Base-by-base conservation (phyloP, 1,140 invertebrate genomes). In the Carposina sasakii region DNA sequence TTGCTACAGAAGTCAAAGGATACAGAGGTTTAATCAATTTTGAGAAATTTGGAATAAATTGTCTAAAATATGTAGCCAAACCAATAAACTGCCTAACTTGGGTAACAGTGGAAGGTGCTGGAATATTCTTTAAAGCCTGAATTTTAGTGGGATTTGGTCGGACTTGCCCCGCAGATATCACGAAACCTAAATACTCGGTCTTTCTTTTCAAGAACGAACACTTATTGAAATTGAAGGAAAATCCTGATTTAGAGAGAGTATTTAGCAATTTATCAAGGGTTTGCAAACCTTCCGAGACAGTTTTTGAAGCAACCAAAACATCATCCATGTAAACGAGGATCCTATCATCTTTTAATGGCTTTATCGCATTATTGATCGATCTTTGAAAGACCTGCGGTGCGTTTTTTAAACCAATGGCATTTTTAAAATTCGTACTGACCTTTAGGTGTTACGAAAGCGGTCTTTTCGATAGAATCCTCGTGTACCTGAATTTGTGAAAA, bases 401-500 rank as follows among this genome's bases (percentile, higher is more conserved):
- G 50, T 63, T 71, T 15, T 50, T 58, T 1, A 70, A 33, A 8
- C 70, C 63, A 73, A 73, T 9, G 65, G 65, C 9, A 64, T 64
- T 52, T 1, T 56, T 0, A 26, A 36, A 44, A 72, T 55, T 63
- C 57, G 23, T 57, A 87, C 28, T 70, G 61, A 0, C 76, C 67
- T n/a, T 45, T 23, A 0, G 60, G 44, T 12, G 60, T 69, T 1
- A 68, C 49, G 36, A 76, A 76, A 13, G 68, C 48, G 6, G 65
- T 68, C 30, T 68, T 57, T n/a, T 60, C 52, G 22, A 67, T 61
- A 0, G 62, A 67, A 3, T 64, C 42, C 22, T 54, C 17, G 3
- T 53, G 15, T 1, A 76, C 26, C 10, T 57, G 52, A 9, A 88
- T 66, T 48, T 88, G 83, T 72, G 84, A 51, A 81, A 87, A 0